Conservation (phyloP, 2,113 vertebrate genomes). For the Lethenteron reissneri region DNA sequence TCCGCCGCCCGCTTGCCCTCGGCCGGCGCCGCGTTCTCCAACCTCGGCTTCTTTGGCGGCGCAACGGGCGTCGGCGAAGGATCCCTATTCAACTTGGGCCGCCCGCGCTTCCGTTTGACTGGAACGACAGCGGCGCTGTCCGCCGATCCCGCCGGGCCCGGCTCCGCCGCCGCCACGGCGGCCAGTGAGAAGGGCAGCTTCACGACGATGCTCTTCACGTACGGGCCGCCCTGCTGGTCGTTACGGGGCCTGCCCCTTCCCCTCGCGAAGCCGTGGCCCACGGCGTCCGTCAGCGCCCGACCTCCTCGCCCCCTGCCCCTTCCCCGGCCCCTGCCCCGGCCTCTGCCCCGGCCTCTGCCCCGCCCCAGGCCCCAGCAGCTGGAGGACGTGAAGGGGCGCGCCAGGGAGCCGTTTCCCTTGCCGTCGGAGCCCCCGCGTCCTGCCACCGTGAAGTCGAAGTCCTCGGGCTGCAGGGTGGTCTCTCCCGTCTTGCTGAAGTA, state of each 20-base stretch:
- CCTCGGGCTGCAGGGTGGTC: slow-evolving; percentile 64
- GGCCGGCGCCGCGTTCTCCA: too few relatives aligned
- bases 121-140: background rate
- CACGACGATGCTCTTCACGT: background rate
- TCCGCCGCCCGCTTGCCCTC: too few relatives aligned
- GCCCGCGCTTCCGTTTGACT: too few relatives aligned
- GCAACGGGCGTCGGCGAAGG: background rate
- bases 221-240: background rate
- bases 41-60: background rate
- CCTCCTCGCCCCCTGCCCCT: background rate
- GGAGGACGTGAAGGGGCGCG: slow-evolving; percentile 48
- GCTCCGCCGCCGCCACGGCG: too few relatives aligned
- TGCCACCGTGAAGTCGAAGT: slow-evolving; percentile 85
- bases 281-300: too few relatives aligned
- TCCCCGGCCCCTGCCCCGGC: slow-evolving; percentile 19
- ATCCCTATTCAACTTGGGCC: too few relatives aligned
- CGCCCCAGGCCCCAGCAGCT: slow-evolving; percentile 17
- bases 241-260: background rate
- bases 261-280: background rate
- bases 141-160: background rate
- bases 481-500: slow-evolving; percentile 84
- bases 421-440: slow-evolving; percentile 68
- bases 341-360: slow-evolving; percentile 41
- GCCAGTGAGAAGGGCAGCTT: background rate
- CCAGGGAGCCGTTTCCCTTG: slow-evolving; percentile 30